These are phyloP conservation scores for Conus betulinus DNA, from an alignment of 1,140 invertebrate genomes.

Conservation along the genomic window DNA sequence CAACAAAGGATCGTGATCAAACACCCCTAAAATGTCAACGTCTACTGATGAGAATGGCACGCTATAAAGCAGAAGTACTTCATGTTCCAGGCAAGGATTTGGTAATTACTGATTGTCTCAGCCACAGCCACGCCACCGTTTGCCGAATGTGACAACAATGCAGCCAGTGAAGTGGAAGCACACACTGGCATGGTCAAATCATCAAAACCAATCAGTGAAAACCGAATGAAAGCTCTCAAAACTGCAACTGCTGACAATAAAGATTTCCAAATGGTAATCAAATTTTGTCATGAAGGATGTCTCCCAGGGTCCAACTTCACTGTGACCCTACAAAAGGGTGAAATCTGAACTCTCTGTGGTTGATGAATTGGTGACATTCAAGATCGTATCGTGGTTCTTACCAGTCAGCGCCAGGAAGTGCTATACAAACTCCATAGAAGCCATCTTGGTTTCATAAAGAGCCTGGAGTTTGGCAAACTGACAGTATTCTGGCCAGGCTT, in stretches of 20 bases:
- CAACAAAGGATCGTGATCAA: neutral
- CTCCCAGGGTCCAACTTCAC: neutral
- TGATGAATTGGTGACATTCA: neutral
- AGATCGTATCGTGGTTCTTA: neutral
- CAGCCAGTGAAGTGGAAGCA: neutral
- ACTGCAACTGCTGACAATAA: neutral
- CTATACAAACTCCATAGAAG: too few relatives aligned
- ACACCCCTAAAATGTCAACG: neutral
- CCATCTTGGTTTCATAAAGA: too few relatives aligned
- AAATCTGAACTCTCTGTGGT: neutral
- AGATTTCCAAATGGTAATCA: neutral
- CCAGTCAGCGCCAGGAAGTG: neutral
- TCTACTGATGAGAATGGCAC: neutral
- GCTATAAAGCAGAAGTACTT: neutral
- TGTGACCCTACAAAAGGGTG: neutral
- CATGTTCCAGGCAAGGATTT: neutral
- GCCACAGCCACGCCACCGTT: neutral
- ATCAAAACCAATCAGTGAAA: too few relatives aligned
- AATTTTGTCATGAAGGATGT: neutral
- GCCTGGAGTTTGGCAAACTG: too few relatives aligned
- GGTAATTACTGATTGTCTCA: neutral
- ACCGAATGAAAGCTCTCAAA: too few relatives aligned
- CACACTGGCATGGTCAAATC: neutral
- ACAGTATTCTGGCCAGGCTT: too few relatives aligned
- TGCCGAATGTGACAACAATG: neutral